Percentiles rank a stretch among this genome's conserved stretches.
These are phyloP conservation scores for Tichodroma muraria DNA, from an alignment of 2,113 vertebrate genomes.

Conservation along the genomic window DNA sequence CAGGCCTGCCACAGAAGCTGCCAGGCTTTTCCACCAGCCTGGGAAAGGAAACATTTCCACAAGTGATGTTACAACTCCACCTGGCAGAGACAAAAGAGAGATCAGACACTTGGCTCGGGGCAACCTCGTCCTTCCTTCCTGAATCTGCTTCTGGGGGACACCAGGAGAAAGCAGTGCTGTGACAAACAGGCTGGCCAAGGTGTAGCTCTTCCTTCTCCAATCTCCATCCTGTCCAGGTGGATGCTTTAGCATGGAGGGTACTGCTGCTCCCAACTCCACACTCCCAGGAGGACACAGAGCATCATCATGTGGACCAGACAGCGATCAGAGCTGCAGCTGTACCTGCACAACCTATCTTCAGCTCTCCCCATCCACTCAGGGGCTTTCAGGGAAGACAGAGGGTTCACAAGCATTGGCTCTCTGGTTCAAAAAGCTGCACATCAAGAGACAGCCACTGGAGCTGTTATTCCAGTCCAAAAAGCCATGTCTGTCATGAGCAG, in stretches of 20 bases:
- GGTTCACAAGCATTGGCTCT: background rate
- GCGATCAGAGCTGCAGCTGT: background rate
- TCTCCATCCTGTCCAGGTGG: background rate
- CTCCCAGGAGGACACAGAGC: background rate
- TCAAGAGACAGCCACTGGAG: background rate
- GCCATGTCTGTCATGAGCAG: background rate
- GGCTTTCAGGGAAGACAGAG: background rate
- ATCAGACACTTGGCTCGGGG: background rate
- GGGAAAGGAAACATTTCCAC: background rate
- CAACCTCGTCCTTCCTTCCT: background rate
- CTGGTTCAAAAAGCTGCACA: background rate
- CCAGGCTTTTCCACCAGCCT: background rate
- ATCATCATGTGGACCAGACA: fast-evolving
- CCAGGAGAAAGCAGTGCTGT: background rate
- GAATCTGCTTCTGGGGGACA: background rate
- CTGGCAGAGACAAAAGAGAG: background rate
- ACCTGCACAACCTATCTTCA: background rate
- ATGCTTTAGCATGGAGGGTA: background rate
- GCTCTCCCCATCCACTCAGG: background rate
- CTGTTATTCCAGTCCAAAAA: background rate
- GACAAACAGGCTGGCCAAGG: background rate
- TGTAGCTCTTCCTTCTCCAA: fast-evolving
- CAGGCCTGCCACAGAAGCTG: background rate
- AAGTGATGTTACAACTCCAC: background rate
- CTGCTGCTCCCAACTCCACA: background rate